Percentiles rank a stretch among this genome's conserved stretches.
Conservation (phyloP, 2,797 vertebrate genomes). For the Crypturellus tataupa region DNA sequence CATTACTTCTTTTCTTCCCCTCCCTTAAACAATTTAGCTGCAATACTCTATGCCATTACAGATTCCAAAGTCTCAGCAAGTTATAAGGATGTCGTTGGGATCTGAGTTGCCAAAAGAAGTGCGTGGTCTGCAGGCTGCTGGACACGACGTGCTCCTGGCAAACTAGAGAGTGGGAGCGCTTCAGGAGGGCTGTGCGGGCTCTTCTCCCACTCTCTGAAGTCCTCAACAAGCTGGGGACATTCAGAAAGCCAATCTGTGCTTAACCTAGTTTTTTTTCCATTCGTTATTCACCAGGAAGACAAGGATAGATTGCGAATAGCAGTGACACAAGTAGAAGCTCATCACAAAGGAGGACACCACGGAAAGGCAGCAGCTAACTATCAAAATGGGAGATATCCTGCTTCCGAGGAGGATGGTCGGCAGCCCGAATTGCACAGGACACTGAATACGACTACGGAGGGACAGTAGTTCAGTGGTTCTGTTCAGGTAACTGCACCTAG, state of each 20-base stretch:
- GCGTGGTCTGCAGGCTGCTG: not conserved
- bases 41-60: too few species aligned
- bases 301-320: not conserved
- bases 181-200: not conserved
- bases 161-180: too few species aligned
- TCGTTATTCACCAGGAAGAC: not conserved
- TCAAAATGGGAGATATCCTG: too few species aligned
- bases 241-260: not conserved
- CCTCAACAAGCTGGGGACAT: not conserved
- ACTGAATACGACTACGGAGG: not conserved
- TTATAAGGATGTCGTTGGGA: not conserved
- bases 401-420: not conserved
- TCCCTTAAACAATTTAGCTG: not conserved
- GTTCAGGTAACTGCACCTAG: not conserved
- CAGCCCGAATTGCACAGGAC: too few species aligned
- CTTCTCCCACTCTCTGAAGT: not conserved
- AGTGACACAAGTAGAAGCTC: not conserved
- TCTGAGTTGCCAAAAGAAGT: not conserved
- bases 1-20: not conserved
- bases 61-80: not conserved
- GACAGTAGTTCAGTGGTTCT: not conserved
- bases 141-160: not conserved
- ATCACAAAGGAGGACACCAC: not conserved
- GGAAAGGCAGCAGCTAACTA: not conserved
- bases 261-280: not conserved